phyloP scores from a whole-genome alignment of 92 coral and sea anemone genomes.

The Palythoa grandis region DNA sequence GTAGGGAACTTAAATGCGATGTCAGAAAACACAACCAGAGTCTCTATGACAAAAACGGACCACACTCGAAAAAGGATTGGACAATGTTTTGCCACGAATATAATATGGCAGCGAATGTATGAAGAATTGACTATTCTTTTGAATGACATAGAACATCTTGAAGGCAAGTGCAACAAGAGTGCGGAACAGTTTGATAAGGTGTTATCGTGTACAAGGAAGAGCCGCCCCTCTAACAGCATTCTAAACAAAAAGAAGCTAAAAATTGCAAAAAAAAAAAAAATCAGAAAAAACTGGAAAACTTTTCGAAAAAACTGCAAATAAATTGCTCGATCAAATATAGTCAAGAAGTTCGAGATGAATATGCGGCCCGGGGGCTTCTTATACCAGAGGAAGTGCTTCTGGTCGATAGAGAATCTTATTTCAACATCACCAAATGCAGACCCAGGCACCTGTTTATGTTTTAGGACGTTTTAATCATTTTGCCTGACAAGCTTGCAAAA shows the following conservation, averaged over 20 bases:
- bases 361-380: constrained; percentile 43
- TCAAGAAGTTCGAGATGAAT: constrained; percentile 45
- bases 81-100: constrained; percentile 40
- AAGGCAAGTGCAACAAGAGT: constrained; percentile 46
- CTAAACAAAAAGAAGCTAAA: neutral
- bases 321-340: constrained; percentile 55
- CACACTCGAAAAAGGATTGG: constrained; percentile 54
- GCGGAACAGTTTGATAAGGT: constrained; percentile 17
- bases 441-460: constrained; percentile 60
- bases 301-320: constrained; percentile 49
- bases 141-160: constrained; percentile 45
- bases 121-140: constrained; percentile 46
- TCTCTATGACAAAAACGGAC: constrained; percentile 56
- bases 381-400: constrained; percentile 60
- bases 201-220: too few relatives aligned
- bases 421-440: constrained; percentile 57
- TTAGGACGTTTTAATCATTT: constrained; percentile 33
- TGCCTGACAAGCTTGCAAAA: constrained; percentile 45
- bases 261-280: neutral
- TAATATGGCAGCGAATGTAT: constrained; percentile 38
- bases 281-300: constrained; percentile 51
- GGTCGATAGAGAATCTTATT: constrained; percentile 54
- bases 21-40: constrained; percentile 45
- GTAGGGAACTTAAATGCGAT: constrained; percentile 37
- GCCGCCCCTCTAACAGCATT: too few relatives aligned